Conservation (phyloP, 2,113 vertebrate genomes). For the Pituophis catenifer region DNA sequence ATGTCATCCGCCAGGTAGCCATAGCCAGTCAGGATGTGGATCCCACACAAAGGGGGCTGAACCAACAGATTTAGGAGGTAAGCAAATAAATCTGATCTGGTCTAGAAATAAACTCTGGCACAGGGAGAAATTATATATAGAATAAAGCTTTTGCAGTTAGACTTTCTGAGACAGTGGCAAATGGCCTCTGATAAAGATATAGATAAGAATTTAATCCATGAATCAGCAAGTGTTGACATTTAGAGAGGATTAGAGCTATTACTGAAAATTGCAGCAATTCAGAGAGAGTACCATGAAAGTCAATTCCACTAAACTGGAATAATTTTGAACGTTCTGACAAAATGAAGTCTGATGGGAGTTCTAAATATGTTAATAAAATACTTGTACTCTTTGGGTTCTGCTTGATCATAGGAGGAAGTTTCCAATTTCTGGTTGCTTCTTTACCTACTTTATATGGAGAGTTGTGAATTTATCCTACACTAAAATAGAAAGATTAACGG, state of each 20-base stretch:
- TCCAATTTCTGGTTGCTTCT: background rate
- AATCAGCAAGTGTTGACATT: background rate
- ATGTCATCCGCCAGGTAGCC: background rate
- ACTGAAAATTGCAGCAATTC: background rate
- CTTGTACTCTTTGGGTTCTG: background rate
- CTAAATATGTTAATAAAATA: background rate
- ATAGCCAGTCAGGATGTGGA: background rate
- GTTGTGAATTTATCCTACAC: rapidly evolving
- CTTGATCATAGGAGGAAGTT: background rate
- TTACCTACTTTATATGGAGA: background rate
- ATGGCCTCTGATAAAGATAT: background rate
- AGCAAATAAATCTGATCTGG: background rate
- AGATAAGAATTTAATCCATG: conserved; percentile 3
- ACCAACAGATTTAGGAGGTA: background rate
- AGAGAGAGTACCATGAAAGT: background rate
- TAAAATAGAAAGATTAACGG: conserved; percentile 4
- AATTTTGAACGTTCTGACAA: background rate
- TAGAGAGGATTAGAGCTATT: background rate
- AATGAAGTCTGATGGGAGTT: background rate
- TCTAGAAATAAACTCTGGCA: background rate
- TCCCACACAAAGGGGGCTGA: background rate
- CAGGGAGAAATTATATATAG: background rate
- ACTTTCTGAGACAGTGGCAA: background rate
- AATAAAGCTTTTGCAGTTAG: background rate
- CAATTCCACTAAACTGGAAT: background rate